Conservation (phyloP, 2,113 vertebrate species). For the Micronycteris hirsuta region DNA sequence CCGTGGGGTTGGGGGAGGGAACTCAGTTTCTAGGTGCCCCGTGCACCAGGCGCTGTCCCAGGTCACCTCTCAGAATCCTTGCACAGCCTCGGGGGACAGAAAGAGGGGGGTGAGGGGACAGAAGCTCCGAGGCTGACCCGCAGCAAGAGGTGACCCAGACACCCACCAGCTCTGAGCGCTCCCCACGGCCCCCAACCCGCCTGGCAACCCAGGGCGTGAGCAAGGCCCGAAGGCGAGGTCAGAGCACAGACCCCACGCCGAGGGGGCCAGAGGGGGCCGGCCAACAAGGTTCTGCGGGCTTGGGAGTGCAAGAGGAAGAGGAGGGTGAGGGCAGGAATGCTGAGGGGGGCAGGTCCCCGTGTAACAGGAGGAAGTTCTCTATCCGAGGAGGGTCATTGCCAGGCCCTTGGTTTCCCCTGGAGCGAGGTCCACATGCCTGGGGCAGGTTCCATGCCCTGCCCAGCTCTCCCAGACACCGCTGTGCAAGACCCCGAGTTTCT, state of each 20-base stretch:
- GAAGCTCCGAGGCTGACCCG: neutral
- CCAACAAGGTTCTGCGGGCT: too few species aligned
- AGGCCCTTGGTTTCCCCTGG: neutral
- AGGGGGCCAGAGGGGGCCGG: neutral
- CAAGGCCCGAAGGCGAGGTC: neutral
- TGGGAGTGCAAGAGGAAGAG: neutral
- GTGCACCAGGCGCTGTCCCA: neutral
- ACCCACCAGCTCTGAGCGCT: neutral
- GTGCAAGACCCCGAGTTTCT: neutral
- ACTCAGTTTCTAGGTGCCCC: neutral
- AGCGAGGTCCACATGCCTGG: neutral
- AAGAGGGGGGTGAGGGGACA: neutral
- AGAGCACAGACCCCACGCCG: neutral
- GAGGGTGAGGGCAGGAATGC: accelerated
- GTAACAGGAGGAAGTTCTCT: neutral
- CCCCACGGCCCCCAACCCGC: neutral
- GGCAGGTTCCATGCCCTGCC: neutral
- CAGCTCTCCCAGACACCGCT: neutral
- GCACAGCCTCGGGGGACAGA: accelerated
- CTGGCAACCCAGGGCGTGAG: neutral
- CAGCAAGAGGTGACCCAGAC: neutral
- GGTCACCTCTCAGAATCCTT: neutral
- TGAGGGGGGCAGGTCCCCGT: neutral
- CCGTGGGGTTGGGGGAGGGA: neutral
- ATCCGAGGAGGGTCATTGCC: neutral